Conservation (phyloP, 2,888 invertebrate genomes). For the Phoenoteleia sp. region DNA sequence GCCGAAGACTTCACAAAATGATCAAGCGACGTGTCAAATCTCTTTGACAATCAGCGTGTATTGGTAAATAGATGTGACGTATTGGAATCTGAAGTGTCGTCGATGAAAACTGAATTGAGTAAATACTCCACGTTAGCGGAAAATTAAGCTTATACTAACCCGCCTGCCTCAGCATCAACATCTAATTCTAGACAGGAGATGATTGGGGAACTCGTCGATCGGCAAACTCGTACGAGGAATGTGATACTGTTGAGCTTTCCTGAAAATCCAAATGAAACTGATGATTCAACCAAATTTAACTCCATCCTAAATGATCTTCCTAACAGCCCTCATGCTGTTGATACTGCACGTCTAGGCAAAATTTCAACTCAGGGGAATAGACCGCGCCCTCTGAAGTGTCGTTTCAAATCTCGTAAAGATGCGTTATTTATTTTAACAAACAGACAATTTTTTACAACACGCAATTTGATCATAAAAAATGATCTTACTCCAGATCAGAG, state of each 20-base stretch:
- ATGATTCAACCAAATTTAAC: background rate
- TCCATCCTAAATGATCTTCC: background rate
- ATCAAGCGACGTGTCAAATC: no score
- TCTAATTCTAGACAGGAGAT: no score
- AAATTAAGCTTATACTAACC: no score
- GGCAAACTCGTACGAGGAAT: no score
- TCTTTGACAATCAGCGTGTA: no score
- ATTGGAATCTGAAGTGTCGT: no score
- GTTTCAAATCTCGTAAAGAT: background rate
- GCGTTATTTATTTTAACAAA: background rate
- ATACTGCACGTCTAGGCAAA: background rate
- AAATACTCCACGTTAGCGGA: no score
- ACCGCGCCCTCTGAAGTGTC: background rate
- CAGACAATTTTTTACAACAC: background rate
- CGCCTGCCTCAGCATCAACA: no score
- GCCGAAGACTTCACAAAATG: no score
- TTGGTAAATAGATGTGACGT: no score
- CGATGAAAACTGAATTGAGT: no score
- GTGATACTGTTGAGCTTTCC: background rate
- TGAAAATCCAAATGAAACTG: background rate
- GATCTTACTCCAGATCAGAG: background rate
- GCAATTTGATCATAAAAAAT: background rate
- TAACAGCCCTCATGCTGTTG: background rate
- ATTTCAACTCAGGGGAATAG: background rate
- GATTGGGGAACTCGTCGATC: no score